phyloP scores from a whole-genome alignment of 2,113 vertebrate genomes.

The Microcebus lehilahytsara region DNA sequence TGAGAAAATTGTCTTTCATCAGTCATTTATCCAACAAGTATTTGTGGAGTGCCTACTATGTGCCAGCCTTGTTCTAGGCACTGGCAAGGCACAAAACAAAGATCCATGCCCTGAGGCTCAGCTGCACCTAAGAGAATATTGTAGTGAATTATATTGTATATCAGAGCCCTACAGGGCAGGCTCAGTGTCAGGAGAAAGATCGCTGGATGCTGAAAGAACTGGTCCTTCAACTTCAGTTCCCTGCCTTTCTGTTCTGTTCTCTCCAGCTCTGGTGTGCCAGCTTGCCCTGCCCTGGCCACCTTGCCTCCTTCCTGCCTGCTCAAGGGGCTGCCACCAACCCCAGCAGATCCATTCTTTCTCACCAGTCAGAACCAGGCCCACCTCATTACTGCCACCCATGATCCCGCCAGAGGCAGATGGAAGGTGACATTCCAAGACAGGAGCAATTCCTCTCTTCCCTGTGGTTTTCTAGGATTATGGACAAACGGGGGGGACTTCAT shows the following conservation, averaged over 20 bases:
- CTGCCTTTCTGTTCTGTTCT: not conserved
- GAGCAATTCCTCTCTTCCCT: slow-evolving; percentile 39
- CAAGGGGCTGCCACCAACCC: not conserved
- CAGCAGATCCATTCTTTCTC: not conserved
- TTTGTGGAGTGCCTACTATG: not conserved
- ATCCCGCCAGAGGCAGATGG: slow-evolving; percentile 42
- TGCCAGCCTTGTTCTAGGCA: not conserved
- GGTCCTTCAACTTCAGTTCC: not conserved
- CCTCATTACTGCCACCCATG: not conserved
- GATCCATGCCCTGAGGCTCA: not conserved
- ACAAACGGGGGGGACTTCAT: slow-evolving; percentile 57
- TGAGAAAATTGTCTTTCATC: not conserved
- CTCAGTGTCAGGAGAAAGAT: not conserved
- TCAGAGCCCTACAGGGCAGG: not conserved
- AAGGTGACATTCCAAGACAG: slow-evolving; percentile 65
- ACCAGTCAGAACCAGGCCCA: not conserved
- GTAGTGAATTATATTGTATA: not conserved
- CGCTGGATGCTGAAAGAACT: not conserved
- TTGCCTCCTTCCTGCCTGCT: not conserved
- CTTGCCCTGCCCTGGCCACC: not conserved
- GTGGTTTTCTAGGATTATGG: slow-evolving; percentile 66
- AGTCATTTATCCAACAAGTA: not conserved
- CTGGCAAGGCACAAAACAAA: not conserved
- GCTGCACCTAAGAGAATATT: not conserved
- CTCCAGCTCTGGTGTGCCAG: too few relatives aligned